Base-by-base conservation (phyloP, 35 echinoderm and acorn worm species). In the Apostichopus parvimensis region DNA sequence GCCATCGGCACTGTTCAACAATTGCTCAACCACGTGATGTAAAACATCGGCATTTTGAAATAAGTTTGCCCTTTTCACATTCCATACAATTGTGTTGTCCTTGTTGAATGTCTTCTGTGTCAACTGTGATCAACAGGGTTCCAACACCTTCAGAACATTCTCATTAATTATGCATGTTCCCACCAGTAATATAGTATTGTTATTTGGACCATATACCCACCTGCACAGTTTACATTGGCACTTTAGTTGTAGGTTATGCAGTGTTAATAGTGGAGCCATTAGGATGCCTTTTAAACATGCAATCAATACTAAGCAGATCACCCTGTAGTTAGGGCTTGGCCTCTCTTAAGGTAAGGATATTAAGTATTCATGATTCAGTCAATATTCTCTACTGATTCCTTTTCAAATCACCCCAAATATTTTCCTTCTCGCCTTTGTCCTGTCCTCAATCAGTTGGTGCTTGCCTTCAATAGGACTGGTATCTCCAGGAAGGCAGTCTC, bases 381-480 rank as follows among this genome's bases (percentile, higher is more conserved):
- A 82, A 84, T 84, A 84, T 58, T 84, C 81, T n/a, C 5, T 18
- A 84, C 81, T 84, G 81, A 84, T 84, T 84, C 81, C 81, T 84
- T 84, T 84, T 84, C 81, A 84, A 58, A 84, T 21, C 81, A 84
- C 53, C 81, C 81, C 81, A 84, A 84, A 84, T 84, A 84, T 84
- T 84, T 84, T 84, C 56, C 81, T 53, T 82, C 52, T 23, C 17
- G 10, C 81, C 57, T 84, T 84, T 84, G 57, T 58, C 54, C 55
- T 58, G 54, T 59, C 20, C 23, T 84, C 81, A 84, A 84, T 84
- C 81, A 84, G 81, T 84, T 84, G 81, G 81, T 56, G 58, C 9
- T 84, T 58, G 6, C 5, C 21, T 84, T 84, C 52, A 84, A 23
- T 6, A 20, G 5, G 3, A 22, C 15, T 84, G 9, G 54, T 52